Conservation (phyloP, 2,888 invertebrate genomes). For the Fragum whitleyi region DNA sequence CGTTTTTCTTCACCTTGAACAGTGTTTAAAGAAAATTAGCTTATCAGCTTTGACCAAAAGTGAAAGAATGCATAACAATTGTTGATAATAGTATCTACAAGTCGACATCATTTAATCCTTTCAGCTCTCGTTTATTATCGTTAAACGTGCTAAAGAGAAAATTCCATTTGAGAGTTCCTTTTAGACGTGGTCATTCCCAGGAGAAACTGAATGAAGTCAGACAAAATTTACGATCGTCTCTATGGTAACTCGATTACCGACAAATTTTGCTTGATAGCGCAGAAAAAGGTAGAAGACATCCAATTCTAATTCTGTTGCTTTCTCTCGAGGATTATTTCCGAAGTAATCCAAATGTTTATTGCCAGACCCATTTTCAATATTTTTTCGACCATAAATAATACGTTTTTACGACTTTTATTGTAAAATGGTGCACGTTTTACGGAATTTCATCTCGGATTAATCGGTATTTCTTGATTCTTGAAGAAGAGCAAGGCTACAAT, state of each 20-base stretch:
- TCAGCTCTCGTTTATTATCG: no score
- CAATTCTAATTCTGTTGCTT: not conserved
- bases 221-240: constrained; percentile 13
- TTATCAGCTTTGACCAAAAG: no score
- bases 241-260: constrained; percentile 5
- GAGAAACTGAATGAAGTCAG: not conserved
- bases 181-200: not conserved
- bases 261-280: not conserved
- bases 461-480: no score
- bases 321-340: not conserved
- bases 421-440: not conserved
- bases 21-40: no score
- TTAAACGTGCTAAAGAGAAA: no score
- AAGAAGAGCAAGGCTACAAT: no score
- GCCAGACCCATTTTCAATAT: not conserved
- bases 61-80: no score
- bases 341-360: not conserved
- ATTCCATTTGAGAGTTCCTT: no score
- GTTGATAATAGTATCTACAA: no score
- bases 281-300: not conserved
- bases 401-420: not conserved
- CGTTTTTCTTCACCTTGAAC: no score
- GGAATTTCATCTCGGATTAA: no score
- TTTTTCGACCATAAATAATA: not conserved
- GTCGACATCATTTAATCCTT: no score